These are phyloP conservation scores for Gnathonemus echidnorhynchus DNA, from an alignment of 2,113 vertebrate genomes.

Conservation along the genomic window DNA sequence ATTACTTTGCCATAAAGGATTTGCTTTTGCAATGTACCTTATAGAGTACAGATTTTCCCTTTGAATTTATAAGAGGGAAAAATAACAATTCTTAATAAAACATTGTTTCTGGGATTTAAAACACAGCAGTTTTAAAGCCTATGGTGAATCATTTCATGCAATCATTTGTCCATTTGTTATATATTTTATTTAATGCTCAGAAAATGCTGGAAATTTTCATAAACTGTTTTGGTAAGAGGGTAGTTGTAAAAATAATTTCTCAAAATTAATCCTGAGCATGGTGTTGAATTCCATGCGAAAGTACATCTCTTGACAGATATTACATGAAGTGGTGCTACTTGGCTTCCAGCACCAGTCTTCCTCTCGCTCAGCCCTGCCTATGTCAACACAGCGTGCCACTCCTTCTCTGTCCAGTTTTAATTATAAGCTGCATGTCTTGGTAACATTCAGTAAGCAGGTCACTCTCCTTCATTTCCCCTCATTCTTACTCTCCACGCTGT, in stretches of 20 bases:
- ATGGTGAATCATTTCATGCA: not conserved
- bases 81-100: not conserved
- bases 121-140: not conserved
- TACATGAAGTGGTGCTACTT: slow-evolving; percentile 42
- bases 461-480: not conserved
- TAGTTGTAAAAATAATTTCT: slow-evolving; percentile 34
- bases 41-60: not conserved
- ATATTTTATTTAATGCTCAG: not conserved
- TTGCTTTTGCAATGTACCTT: not conserved
- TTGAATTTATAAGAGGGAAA: not conserved
- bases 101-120: not conserved
- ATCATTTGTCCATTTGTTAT: not conserved
- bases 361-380: slow-evolving; percentile 22
- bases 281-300: slow-evolving; percentile 32
- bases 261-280: slow-evolving; percentile 25
- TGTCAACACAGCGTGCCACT: slow-evolving; percentile 33
- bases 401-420: slow-evolving; percentile 54
- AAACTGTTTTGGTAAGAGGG: slow-evolving; percentile 21
- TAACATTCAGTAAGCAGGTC: slow-evolving; percentile 67
- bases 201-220: not conserved
- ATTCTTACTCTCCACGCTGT: not conserved
- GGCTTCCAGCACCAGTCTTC: slow-evolving; percentile 38
- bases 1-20: not conserved
- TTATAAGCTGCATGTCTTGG: slow-evolving; percentile 63
- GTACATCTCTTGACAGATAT: slow-evolving; percentile 26